A percentile compares a stretch with the other conserved stretches of the same genome.
Conservation (phyloP, 2,888 invertebrate genomes). For the Acanthosepion esculentum region DNA sequence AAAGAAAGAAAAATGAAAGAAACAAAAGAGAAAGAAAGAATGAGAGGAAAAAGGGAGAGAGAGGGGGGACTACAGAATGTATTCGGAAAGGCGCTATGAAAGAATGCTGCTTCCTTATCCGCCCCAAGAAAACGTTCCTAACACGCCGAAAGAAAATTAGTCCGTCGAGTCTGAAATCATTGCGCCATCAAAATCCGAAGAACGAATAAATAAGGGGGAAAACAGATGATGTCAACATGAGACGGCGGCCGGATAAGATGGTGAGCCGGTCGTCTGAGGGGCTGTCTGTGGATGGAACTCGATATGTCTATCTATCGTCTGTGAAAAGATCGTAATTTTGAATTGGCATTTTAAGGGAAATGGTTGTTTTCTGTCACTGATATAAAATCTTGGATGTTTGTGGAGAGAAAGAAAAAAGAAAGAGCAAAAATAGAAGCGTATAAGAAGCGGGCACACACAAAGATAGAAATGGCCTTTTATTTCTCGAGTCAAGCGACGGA, state of each 20-base stretch:
- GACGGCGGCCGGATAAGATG: neutral
- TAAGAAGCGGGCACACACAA: neutral
- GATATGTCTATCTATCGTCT: neutral
- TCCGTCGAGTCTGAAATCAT: neutral
- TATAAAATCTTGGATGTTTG: neutral
- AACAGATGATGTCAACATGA: neutral
- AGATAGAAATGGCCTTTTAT: neutral
- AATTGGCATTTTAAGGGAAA: neutral
- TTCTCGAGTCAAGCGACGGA: neutral
- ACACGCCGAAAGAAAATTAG: neutral
- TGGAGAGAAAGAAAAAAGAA: neutral
- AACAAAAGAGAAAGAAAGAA: neutral
- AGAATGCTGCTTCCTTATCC: neutral
- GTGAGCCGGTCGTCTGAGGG: neutral
- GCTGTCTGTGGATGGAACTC: neutral
- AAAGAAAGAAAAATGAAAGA: neutral
- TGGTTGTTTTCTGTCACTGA: neutral
- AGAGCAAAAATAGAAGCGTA: neutral
- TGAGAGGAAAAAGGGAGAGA: neutral
- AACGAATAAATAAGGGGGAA: neutral
- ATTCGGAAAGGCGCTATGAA: neutral
- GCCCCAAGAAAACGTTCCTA: neutral
- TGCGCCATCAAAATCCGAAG: neutral
- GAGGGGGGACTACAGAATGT: neutral
- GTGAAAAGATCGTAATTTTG: neutral